Conservation (phyloP, 53 echinoderm and acorn worm species). For the Stichopus horrens region DNA sequence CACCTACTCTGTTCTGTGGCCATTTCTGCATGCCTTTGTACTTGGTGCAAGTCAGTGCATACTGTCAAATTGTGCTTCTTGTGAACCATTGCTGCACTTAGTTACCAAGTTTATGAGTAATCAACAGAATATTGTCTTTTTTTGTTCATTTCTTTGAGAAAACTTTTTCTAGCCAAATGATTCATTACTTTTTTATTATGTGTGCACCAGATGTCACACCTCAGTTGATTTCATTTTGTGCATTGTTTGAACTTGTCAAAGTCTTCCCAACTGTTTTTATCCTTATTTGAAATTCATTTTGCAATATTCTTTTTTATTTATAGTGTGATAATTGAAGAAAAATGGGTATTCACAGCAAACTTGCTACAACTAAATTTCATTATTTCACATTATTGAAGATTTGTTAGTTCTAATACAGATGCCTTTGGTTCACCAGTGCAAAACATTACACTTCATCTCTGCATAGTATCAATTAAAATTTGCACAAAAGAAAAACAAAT, state of each 20-base stretch:
- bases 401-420: no score
- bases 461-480: background rate
- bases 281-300: constrained; percentile 34
- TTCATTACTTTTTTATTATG: constrained; percentile 39
- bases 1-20: background rate
- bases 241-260: constrained; percentile 40
- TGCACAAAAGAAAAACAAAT: background rate
- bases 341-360: background rate
- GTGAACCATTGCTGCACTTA: constrained; percentile 44
- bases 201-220: constrained; percentile 42
- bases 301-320: constrained; percentile 28
- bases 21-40: constrained; percentile 27
- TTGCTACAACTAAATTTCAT: no score
- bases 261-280: constrained; percentile 26
- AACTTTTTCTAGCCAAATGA: constrained; percentile 13
- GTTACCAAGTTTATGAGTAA: constrained; percentile 31
- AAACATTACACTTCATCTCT: background rate
- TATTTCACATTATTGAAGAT: no score
- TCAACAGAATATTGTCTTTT: constrained; percentile 13
- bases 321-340: background rate
- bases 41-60: constrained; percentile 43
- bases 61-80: constrained; percentile 39
- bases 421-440: no score
- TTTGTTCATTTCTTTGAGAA: constrained; percentile 2
- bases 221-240: constrained; percentile 42